Evolutionary conservation across 2,797 vertebrate genomes (phyloP), one percentile per base, ranked within the genome.

Genomic region (Chrosomus eos): DNA sequence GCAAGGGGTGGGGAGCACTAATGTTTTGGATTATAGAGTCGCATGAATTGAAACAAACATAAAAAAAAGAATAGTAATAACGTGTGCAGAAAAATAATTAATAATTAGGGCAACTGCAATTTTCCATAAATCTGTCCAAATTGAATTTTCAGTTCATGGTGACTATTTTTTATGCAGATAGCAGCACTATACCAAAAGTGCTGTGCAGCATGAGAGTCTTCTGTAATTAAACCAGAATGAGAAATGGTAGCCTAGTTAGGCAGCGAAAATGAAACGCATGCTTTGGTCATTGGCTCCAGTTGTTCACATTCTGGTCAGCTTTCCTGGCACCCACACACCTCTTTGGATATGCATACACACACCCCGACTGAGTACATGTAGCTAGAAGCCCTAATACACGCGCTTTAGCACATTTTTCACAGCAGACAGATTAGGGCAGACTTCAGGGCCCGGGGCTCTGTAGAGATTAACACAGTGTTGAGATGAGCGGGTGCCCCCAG

Each of bases 391-490:
- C 43, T 87, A 81, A 88, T 85, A 85, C 80, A 72, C 43, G 6
- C 38, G 74, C 62, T 84, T 80, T 81, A 85, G 77, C 67, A 11
- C 68, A 87, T 89, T 84, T 88, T 89, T 81, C 84, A 88, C 84
- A 84, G 74, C 83, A 86, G 64, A 72, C 74, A 81, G 81, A 80
- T 80, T 81, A 19, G 33, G 71, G 43, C 71, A 78, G 67, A 83
- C 70, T 84, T 70, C 28, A 71, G 79, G 77, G 84, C 92, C 91
- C 5, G 1, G 55, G 90, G 93, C 87, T 85, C 82, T 82, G 75
- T 60, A 74, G 85, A 92, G 91, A 89, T 94, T 91, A 92, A 91
- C 90, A 80, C 86, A 90, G 87, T 80, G 83, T 85, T 84, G 88
- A 91, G 89, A 91, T 83, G 79, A 87, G 85, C 55, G 45, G 45